These are phyloP conservation scores for Drosophila gunungcola DNA, from an alignment of 1,140 invertebrate genomes.

Conservation along the genomic window DNA sequence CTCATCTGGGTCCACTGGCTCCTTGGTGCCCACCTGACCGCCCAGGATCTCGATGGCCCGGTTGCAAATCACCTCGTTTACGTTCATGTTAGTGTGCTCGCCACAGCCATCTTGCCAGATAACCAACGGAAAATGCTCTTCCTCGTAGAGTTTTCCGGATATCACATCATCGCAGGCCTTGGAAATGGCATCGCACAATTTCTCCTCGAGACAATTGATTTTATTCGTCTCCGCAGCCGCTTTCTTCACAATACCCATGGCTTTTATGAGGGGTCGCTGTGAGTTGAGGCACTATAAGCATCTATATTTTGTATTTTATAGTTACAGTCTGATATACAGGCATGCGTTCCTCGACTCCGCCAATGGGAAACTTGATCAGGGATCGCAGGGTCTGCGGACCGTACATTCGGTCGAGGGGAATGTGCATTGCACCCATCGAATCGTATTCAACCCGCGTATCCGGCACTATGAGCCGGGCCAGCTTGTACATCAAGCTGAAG, in stretches of 20 bases:
- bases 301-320: background rate
- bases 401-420: slow-evolving; percentile 96
- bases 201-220: slow-evolving; percentile 95
- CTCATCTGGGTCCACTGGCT: slow-evolving; percentile 98
- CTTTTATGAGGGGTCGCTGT: slow-evolving; percentile 94
- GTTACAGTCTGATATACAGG: slow-evolving; percentile 87
- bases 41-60: slow-evolving; percentile 97
- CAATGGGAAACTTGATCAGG: slow-evolving; percentile 98
- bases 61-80: slow-evolving; percentile 97
- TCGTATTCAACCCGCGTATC: slow-evolving; percentile 91
- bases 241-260: slow-evolving; percentile 98
- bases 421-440: slow-evolving; percentile 96
- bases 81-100: slow-evolving; percentile 99
- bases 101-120: slow-evolving; percentile 99
- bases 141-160: slow-evolving; percentile 95
- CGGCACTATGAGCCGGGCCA: slow-evolving; percentile 40
- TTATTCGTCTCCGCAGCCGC: slow-evolving; percentile 97
- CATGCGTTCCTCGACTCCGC: slow-evolving; percentile 95
- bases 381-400: slow-evolving; percentile 98
- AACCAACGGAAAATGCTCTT: slow-evolving; percentile 97
- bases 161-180: slow-evolving; percentile 98
- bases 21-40: slow-evolving; percentile 96
- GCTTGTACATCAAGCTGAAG: slow-evolving; percentile 61
- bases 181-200: slow-evolving; percentile 94
- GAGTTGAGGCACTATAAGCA: background rate